Conservation (phyloP, 2,113 vertebrate species). For the Callospermophilus lateralis region DNA sequence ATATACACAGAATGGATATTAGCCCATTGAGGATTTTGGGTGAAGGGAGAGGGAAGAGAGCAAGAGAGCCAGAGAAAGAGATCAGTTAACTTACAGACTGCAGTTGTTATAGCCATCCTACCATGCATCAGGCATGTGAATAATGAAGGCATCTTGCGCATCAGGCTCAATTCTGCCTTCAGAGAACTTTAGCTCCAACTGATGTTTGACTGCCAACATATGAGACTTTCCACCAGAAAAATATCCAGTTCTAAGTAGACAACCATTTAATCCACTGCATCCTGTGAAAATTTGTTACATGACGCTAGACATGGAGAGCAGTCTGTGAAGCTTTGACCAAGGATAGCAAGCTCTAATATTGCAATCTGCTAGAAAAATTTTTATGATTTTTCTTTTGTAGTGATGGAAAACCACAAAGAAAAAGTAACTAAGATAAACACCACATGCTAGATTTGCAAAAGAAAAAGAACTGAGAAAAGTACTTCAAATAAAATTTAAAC, state of each 20-base stretch:
- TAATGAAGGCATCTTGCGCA: no score
- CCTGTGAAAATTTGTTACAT: neutral
- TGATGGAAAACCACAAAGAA: neutral
- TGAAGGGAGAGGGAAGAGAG: neutral
- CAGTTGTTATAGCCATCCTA: neutral
- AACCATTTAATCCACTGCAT: neutral
- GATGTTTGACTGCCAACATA: neutral
- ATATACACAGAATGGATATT: neutral
- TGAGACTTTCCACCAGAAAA: neutral
- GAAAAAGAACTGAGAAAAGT: neutral
- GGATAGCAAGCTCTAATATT: neutral
- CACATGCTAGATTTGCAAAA: neutral
- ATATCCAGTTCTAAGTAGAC: neutral
- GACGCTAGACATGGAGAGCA: neutral
- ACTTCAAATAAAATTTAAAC: neutral
- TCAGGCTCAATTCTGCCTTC: neutral
- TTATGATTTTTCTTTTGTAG: neutral
- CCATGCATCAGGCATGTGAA: no score
- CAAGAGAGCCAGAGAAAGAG: fast-evolving
- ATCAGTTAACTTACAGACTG: neutral
- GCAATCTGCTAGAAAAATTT: neutral
- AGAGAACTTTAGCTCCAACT: neutral
- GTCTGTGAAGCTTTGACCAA: neutral
- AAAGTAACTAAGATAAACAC: neutral
- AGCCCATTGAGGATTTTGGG: neutral